Evolutionary conservation across 2,113 vertebrate genomes (phyloP), one percentile per base, ranked within the genome.

Genomic region (Pelobates fuscus): DNA sequence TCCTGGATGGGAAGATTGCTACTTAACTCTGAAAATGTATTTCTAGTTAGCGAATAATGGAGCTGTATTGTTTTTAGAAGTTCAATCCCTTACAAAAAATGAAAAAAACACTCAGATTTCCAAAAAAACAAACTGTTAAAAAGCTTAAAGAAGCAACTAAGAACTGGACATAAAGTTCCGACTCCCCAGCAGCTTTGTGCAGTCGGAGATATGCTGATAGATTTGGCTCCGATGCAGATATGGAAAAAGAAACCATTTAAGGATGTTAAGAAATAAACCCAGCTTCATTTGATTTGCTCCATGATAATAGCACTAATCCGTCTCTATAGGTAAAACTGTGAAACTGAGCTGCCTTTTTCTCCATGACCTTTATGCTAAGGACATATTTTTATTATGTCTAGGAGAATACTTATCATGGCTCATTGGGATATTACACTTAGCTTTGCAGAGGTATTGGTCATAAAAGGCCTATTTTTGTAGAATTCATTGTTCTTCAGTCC

Each of bases 51-150:
- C 21, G 21, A 57, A 57, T 2, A 57, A 57, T 1, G 2, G n/a
- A n/a, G 3, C 21, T 57, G 5, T 37, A 6, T 10, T 65, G 23
- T 65, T 74, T 18, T 66, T 43, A 41, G 17, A 7, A 24, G n/a
- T 63, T 72, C 27, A 41, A 57, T 43, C 26, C 29, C n/a, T n/a
- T 59, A 52, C 49, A 17, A 25, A 73, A 64, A 32, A 52, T 52
- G 8, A 25, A 73, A 64, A 32, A 55, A 29, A 30, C 11, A 30
- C 70, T 73, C 27, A 64, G 23, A 64, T 73, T 73, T 73, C 70
- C 59, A 54, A 52, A 73, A n/a, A 73, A 57, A 12, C 14, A 66
- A 57, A 74, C 71, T 74, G 71, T 30, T 65, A 74, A 74, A 74
- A 46, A 74, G 52, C 49, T 74, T 74, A 65, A 41, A 74, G 21